Base-by-base conservation (phyloP, 2,797 vertebrate genomes). In the Helarctos malayanus region DNA sequence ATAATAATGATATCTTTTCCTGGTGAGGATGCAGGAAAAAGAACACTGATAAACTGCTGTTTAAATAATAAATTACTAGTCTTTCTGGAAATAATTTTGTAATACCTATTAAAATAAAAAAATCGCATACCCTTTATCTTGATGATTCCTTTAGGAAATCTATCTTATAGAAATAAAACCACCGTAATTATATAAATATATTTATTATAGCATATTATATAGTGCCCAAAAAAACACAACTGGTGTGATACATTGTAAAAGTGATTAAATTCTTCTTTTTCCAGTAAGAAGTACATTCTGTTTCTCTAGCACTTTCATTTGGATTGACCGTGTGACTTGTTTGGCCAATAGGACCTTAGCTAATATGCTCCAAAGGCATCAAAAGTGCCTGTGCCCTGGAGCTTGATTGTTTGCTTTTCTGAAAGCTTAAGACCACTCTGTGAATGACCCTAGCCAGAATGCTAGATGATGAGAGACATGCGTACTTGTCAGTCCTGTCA, bases 41-140 rank as follows among this genome's bases (percentile, higher is more conserved):
- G 15, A 78, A 41, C 21, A 88, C 14, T 57, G 38, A 56, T 35
- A 89, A 49, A 79, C 27, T 92, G 57, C 49, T 89, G 15, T 79
- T 94, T 38, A 91, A 49, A 49, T 91, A 79, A 38, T 12, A 91
- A 75, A 79, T 87, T 52, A 56, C 32, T 59, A 84, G 47, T 75
- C 38, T 69, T 91, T 90, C 41, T 78, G 41, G 61, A 89, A 85
- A 89, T 14, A 94, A 82, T 59, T 86, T 91, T 87, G 52, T n/a
- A 61, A 81, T 61, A 57, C 1, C 5, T 89, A 45, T 88, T 88
- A 59, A 92, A 95, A 71, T 68, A 7, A 56, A 27, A 82, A 83
- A 49, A 61, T 54, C 52, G 76, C 12, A 76, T 65, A 52, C 3
- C 13, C 10, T 75, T 94, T 75, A 88, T 21, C 23, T 32, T 75